Percentiles rank a stretch among this genome's conserved stretches.
Evolutionary conservation across 2,797 vertebrate genomes (phyloP).

Genomic region (Erithacus rubecula): DNA sequence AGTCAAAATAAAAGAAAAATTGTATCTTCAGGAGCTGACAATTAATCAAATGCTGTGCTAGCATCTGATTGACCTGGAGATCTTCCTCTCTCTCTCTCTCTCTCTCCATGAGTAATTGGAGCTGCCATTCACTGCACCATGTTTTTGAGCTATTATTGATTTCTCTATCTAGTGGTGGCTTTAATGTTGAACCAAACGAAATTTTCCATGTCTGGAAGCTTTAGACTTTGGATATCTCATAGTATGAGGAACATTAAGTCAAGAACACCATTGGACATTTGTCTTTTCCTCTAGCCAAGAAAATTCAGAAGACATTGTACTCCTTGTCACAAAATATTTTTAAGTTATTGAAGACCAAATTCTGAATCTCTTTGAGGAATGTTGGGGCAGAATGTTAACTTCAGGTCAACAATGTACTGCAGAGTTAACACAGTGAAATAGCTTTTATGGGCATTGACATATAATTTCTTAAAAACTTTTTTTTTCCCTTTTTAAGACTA

Average conservation of each 20-base stretch:
- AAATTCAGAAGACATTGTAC: not conserved
- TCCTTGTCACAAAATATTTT: not conserved
- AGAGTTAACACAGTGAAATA: not conserved
- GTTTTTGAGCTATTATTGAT: not conserved
- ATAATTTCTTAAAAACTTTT: not conserved
- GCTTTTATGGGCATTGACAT: not conserved
- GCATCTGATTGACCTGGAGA: not conserved
- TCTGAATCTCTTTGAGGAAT: not conserved
- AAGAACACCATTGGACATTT: not conserved
- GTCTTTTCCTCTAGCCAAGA: not conserved
- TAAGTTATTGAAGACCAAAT: not conserved
- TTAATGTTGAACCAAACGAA: not conserved
- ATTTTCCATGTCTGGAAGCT: not conserved
- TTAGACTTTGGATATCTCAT: not conserved
- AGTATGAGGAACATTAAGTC: not conserved
- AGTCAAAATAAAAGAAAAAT: not conserved
- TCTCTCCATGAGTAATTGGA: not conserved
- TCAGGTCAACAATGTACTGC: not conserved
- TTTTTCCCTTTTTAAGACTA: not conserved
- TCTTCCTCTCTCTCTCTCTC: too few species aligned
- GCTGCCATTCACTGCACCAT: not conserved
- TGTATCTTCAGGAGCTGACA: not conserved
- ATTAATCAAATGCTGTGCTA: not conserved
- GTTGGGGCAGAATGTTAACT: not conserved
- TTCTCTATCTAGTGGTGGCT: not conserved